Base-by-base conservation (phyloP, 2,113 vertebrate genomes). In the Hiodon alosoides region DNA sequence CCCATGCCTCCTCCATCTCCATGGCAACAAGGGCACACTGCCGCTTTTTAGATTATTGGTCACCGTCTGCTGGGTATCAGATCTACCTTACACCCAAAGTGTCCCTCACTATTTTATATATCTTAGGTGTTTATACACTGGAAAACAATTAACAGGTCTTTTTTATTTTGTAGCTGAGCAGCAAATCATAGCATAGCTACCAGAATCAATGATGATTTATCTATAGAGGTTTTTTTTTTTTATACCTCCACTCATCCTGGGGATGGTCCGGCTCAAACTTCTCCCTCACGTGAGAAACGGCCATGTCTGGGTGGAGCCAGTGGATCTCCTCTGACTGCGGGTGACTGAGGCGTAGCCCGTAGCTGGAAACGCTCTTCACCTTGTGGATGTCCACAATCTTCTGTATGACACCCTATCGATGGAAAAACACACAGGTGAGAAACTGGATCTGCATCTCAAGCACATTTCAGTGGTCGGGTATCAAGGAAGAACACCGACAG, bases 371-470 rank as follows among this genome's bases (percentile, higher is more conserved):
- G 0, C 95, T 96, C 85, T 95, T 94, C 77, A 98, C 90, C 85
- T 96, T 97, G 79, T 98, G 94, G 82, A 94, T 90, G 87, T 98
- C 97, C 85, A 98, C 94, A 47, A 99, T 98, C 92, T 98, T 98
- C 90, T 99, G 97, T 83, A 99, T 98, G 83, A 99, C 95, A 71
- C 96, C 95, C 97, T 99, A 78, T 83, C 84, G 81, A 54, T 2
- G 5, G 50, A 67, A 8, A 46, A 53, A 61, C 16, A 60, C 14
- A 47, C 47, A 4, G 58, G 61, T 31, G 14, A 5, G 31, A 17
- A 61, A 9, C 1, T 4, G 31, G 31, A 31, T 31, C 31, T 0
- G 31, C 31, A 31, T 31, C 31, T 31, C 31, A 31, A 31, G 31
- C 31, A 31, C 31, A 31, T 31, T 31, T 31, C 31, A 31, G 31